Evolutionary conservation across 2,888 invertebrate genomes (phyloP).

Genomic region (Argynnis bischoffii): DNA sequence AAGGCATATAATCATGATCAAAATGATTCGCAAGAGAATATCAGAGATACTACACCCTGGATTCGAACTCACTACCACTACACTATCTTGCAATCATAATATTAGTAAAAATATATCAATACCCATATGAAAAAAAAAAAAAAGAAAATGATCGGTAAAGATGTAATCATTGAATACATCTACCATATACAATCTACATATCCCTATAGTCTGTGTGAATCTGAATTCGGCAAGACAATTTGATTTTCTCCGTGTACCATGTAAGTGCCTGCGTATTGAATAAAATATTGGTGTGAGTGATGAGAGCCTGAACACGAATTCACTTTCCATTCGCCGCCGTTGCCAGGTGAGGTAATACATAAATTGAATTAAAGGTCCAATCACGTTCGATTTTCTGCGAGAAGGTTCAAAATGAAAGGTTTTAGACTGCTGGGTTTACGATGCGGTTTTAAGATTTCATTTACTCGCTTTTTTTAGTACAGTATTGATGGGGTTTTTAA

Average conservation of each 20-base stretch:
- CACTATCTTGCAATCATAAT: too few relatives aligned
- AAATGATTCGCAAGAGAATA: too few relatives aligned
- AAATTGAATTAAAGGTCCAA: slow-evolving; percentile 56
- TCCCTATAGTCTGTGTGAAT: slow-evolving; percentile 8
- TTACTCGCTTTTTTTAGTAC: slow-evolving; percentile 30
- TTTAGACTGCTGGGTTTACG: slow-evolving; percentile 35
- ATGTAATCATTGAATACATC: too few relatives aligned
- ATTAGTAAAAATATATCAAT: too few relatives aligned
- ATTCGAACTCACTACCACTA: too few relatives aligned
- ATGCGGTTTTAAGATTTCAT: slow-evolving; percentile 32
- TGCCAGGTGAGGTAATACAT: slow-evolving; percentile 45
- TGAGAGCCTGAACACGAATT: slow-evolving; percentile 44
- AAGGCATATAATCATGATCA: too few relatives aligned
- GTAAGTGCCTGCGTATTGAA: slow-evolving; percentile 39
- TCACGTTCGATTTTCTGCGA: slow-evolving; percentile 46
- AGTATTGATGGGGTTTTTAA: slow-evolving; percentile 57
- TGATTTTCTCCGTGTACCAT: slow-evolving; percentile 32
- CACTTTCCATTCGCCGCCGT: slow-evolving; percentile 43
- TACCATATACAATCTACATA: background rate
- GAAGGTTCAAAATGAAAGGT: slow-evolving; percentile 34
- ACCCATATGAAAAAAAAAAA: too few relatives aligned
- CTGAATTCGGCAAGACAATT: slow-evolving; percentile 32
- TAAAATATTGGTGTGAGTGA: slow-evolving; percentile 40
- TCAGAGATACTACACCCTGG: too few relatives aligned
- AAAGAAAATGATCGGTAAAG: too few relatives aligned